These are phyloP conservation scores for Rhyzopertha dominica DNA, from an alignment of 1,140 invertebrate genomes.

Conservation along the genomic window DNA sequence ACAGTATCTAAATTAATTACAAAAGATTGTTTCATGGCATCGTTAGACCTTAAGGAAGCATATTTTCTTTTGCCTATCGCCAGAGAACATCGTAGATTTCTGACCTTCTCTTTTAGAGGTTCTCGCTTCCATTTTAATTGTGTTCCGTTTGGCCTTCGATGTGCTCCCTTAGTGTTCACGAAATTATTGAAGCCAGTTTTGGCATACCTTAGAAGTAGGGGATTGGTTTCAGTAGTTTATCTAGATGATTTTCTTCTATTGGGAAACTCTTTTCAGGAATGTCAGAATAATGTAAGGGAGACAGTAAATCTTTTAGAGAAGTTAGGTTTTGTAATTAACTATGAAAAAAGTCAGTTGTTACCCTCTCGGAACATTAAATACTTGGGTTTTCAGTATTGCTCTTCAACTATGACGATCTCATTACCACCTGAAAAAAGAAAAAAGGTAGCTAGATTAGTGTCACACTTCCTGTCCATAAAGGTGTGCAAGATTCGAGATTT, in stretches of 20 bases:
- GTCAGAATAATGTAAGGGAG: conserved; percentile 5
- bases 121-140: conserved; percentile 9
- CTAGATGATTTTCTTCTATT: conserved; percentile 34
- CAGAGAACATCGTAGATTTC: conserved; percentile 8
- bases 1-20: conserved; percentile 12
- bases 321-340: conserved; percentile 25
- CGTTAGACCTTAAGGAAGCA: conserved; percentile 15
- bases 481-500: conserved; percentile 27
- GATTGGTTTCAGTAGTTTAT: conserved; percentile 28
- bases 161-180: conserved; percentile 26
- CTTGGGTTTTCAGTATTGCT: conserved; percentile 26
- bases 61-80: conserved; percentile 3
- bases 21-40: conserved; percentile 11
- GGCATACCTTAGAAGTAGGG: conserved; percentile 11
- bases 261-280: conserved; percentile 15
- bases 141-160: conserved; percentile 6
- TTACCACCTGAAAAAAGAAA: conserved; percentile 19
- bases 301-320: conserved; percentile 4
- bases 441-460: conserved; percentile 11
- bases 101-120: conserved; percentile 7
- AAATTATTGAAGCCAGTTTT: conserved; percentile 27
- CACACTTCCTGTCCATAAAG: conserved; percentile 7
- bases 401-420: conserved; percentile 19
- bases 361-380: conserved; percentile 22
- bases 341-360: conserved; percentile 21